Base-by-base conservation (phyloP, 64 coral and sea anemone species). In the Anthopleura sola region DNA sequence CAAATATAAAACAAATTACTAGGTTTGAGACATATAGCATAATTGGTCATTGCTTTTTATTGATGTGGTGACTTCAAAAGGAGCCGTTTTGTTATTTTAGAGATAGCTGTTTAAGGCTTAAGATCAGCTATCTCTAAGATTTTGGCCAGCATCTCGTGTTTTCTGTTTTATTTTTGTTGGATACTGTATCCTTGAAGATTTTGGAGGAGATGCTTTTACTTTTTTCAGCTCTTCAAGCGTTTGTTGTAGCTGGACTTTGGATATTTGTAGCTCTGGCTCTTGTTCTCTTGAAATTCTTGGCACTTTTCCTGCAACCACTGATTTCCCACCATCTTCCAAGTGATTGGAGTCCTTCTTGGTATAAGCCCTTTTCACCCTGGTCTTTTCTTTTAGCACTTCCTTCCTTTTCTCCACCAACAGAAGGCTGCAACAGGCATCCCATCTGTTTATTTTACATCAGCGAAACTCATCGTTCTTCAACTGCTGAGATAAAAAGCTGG, bases 401-500 rank as follows among this genome's bases (percentile, higher is more conserved):
- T 29, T 64, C 18, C 85, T 69, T 36, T 86, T 86, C 18, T 86
- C 85, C 1, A 86, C 68, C 13, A 86, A n/a, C 3, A 86, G 60
- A 37, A 86, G 68, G 24, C 39, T 82, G 57, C 51, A 55, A 47
- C 47, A 83, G 20, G 81, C 81, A 83, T 83, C 81, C 81, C 81
- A 83, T 17, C 81, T 3, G 23, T 83, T 83, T 3, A 83, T 83
- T 49, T 83, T 83, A 20, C 15, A 49, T 56, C 81, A 20, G 29
- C 81, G 19, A 50, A 83, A 83, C 17, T 83, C 81, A 50, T 83
- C 81, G 54, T 83, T 83, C 31, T n/a, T 83, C 81, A 55, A 83
- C 81, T 28, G 24, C 69, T 75, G 18, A 75, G 29, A 75, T 14
- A 75, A 33, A 75, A 24, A n/a, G n/a, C n/a, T n/a, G n/a, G n/a